Evolutionary conservation across 2,113 vertebrate genomes (phyloP).

Genomic region (Halcyon malimbica): DNA sequence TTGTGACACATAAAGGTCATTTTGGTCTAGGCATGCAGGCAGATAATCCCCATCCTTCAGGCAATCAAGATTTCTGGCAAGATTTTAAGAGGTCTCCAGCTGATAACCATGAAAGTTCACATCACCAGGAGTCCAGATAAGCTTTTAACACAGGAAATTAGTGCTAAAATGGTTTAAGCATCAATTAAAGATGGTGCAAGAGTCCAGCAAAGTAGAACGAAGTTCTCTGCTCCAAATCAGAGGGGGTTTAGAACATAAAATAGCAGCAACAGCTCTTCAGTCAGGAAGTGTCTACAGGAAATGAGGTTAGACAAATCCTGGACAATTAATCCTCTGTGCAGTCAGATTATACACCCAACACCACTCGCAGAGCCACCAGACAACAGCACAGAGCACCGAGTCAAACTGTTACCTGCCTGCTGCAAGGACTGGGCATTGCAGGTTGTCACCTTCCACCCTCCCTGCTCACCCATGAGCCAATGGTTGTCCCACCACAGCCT

Average conservation of each 20-base stretch:
- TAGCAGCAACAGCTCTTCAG: not conserved
- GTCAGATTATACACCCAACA: not conserved
- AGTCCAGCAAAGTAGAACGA: not conserved
- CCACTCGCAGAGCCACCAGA: not conserved
- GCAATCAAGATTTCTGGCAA: constrained; percentile 38
- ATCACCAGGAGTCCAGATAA: constrained; percentile 52
- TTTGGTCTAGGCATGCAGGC: not conserved
- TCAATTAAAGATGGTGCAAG: constrained; percentile 45
- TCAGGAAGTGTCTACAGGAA: not conserved
- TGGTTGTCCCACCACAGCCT: not conserved
- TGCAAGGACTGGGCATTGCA: not conserved
- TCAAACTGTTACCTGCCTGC: not conserved
- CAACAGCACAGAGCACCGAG: not conserved
- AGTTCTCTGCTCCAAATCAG: not conserved
- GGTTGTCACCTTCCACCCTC: not conserved
- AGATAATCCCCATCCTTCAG: constrained; percentile 52
- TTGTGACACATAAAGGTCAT: constrained; percentile 36
- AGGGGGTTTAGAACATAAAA: constrained; percentile 21
- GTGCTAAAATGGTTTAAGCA: constrained; percentile 39
- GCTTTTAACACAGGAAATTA: constrained; percentile 68
- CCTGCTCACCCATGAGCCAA: not conserved
- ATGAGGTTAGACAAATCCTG: constrained; percentile 28
- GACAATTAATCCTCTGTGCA: constrained; percentile 31
- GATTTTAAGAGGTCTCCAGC: constrained; percentile 62
- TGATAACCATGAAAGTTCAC: constrained; percentile 59